Evolutionary conservation across 2,113 vertebrate species (phyloP).

Genomic region (Brevimyrus niger): DNA sequence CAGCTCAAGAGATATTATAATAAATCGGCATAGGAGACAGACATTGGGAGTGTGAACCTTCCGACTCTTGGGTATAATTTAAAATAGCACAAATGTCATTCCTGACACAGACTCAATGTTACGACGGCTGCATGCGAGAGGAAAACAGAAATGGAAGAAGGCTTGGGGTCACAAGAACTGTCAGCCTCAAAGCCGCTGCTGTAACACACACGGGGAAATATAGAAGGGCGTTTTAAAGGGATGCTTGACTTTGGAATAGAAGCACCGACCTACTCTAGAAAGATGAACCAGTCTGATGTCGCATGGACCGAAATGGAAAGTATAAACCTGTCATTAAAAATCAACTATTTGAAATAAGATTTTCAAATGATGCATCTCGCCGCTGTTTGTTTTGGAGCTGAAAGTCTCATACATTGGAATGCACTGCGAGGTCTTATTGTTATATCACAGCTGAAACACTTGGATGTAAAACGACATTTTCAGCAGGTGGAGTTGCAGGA

Average conservation of each 20-base stretch:
- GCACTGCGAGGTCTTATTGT: background rate
- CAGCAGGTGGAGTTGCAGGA: background rate
- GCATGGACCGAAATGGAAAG: background rate
- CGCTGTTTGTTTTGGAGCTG: background rate
- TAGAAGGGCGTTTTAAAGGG: background rate
- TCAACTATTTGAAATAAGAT: background rate
- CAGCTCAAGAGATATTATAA: background rate
- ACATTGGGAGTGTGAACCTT: background rate
- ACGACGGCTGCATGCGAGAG: background rate
- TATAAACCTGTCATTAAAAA: background rate
- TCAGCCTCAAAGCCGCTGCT: background rate
- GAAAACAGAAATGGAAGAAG: background rate
- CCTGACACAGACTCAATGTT: too few species aligned
- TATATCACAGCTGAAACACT: background rate
- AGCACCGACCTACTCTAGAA: background rate
- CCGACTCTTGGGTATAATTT: background rate
- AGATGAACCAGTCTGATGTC: background rate
- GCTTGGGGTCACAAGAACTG: background rate
- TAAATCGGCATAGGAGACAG: background rate
- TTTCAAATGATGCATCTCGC: background rate
- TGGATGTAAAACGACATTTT: background rate
- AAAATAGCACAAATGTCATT: constrained; percentile 3
- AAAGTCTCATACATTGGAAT: background rate
- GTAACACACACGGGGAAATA: background rate
- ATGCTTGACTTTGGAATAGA: background rate